Conservation (phyloP, 2,113 vertebrate species). For the Callipepla squamata region DNA sequence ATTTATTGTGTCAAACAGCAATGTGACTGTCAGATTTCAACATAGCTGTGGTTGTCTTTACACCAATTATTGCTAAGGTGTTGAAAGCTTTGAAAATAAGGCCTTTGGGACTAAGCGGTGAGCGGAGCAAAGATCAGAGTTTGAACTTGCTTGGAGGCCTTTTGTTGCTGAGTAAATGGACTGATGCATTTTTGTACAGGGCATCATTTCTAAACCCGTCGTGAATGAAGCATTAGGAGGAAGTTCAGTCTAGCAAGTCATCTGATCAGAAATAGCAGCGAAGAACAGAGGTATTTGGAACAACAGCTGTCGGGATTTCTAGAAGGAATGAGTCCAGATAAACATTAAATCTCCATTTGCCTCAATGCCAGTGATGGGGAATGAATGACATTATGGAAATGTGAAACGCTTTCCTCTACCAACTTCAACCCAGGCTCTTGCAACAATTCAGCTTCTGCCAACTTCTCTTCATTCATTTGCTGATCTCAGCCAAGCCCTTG, state of each 20-base stretch:
- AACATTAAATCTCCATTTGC: background rate
- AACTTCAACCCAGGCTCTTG: background rate
- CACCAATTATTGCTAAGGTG: background rate
- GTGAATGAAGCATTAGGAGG: background rate
- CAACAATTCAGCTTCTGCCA: background rate
- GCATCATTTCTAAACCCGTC: background rate
- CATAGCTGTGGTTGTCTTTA: background rate
- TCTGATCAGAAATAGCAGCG: background rate
- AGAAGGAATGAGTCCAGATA: background rate
- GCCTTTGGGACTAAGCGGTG: background rate
- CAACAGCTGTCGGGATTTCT: background rate
- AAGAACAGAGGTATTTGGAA: background rate
- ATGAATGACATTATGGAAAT: background rate
- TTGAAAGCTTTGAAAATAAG: background rate
- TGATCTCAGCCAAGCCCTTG: slow-evolving; percentile 46
- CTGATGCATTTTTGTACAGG: background rate
- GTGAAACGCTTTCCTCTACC: background rate
- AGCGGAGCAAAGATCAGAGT: background rate
- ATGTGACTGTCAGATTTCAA: background rate
- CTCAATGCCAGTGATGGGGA: background rate
- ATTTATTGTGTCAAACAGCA: background rate
- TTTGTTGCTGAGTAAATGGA: background rate
- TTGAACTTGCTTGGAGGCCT: background rate
- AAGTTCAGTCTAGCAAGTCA: background rate
- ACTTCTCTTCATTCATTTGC: slow-evolving; percentile 18